Percentiles rank a stretch among this genome's conserved stretches.
These are phyloP conservation scores for Mnemiopsis leidyi DNA, from an alignment of 37 sponge, comb jelly and placozoan species.

Conservation along the genomic window DNA sequence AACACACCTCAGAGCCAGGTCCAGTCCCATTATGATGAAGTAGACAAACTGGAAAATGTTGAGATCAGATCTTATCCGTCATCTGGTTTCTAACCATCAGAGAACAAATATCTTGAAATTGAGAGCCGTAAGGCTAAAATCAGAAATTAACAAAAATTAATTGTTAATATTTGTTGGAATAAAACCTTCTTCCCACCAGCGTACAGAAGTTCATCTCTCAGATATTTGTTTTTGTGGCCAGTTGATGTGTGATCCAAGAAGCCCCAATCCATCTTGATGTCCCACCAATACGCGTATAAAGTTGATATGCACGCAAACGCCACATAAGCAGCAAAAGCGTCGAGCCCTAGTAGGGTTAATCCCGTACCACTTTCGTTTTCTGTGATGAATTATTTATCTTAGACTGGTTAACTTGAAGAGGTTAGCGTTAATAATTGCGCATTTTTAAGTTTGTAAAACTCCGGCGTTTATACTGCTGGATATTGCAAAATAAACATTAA, in stretches of 20 bases:
- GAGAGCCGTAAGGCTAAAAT: too few species aligned
- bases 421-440: too few species aligned
- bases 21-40: slow-evolving; percentile 76
- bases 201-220: slow-evolving; percentile 75
- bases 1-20: slow-evolving; percentile 78
- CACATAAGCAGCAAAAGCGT: slow-evolving; percentile 67
- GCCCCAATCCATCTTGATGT: slow-evolving; percentile 94
- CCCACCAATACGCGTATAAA: slow-evolving; percentile 91
- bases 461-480: too few species aligned
- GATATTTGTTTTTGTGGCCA: slow-evolving; percentile 61
- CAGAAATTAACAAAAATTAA: too few species aligned
- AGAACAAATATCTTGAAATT: too few species aligned
- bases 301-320: slow-evolving; percentile 71
- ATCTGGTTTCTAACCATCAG: too few species aligned
- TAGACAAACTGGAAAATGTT: slow-evolving; percentile 67
- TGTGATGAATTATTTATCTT: too few species aligned
- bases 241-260: slow-evolving; percentile 70
- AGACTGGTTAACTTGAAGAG: too few species aligned
- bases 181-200: slow-evolving; percentile 66
- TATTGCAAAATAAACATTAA: too few species aligned
- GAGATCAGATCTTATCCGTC: too few species aligned
- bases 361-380: neutral
- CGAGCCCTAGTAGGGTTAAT: slow-evolving; percentile 8
- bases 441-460: too few species aligned
- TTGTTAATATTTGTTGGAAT: too few species aligned